phyloP scores from a whole-genome alignment of 2,113 vertebrate species.

The Solea solea region DNA sequence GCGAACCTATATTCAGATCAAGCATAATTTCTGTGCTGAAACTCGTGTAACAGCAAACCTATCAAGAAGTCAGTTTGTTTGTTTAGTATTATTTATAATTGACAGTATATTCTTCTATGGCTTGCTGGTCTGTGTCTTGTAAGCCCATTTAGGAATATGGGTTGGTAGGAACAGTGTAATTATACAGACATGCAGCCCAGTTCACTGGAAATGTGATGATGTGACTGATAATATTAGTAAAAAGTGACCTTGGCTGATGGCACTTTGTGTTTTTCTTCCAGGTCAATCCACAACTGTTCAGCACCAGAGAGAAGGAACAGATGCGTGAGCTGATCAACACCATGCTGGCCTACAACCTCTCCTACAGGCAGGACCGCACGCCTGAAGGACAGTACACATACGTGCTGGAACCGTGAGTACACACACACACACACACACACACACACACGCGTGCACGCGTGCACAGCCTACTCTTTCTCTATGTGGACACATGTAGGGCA shows the following conservation, averaged over 20 bases:
- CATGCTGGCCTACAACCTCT: slow-evolving; percentile 96
- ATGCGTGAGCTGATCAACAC: slow-evolving; percentile 88
- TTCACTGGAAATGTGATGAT: no score
- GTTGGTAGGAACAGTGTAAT: no score
- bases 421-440: slow-evolving; percentile 21
- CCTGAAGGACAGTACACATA: slow-evolving; percentile 92
- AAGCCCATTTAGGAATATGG: no score
- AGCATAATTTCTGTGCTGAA: no score
- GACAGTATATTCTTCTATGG: no score
- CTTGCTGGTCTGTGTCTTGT: no score
- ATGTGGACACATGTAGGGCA: slow-evolving; percentile 21
- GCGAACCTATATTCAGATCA: no score
- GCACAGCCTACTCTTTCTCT: background rate
- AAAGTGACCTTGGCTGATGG: background rate
- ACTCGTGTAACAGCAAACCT: no score
- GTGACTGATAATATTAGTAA: slow-evolving; percentile 27
- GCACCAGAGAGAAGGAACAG: slow-evolving; percentile 92
- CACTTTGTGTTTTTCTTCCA: slow-evolving; percentile 55
- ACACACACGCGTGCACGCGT: slow-evolving; percentile 3
- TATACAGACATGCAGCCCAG: no score
- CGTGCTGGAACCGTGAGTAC: slow-evolving; percentile 92
- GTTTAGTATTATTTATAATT: no score
- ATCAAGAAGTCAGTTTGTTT: no score
- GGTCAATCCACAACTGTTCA: slow-evolving; percentile 97
- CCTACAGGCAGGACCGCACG: slow-evolving; percentile 92